phyloP scores from a whole-genome alignment of 1,140 invertebrate genomes.

The Magallana angulata region DNA sequence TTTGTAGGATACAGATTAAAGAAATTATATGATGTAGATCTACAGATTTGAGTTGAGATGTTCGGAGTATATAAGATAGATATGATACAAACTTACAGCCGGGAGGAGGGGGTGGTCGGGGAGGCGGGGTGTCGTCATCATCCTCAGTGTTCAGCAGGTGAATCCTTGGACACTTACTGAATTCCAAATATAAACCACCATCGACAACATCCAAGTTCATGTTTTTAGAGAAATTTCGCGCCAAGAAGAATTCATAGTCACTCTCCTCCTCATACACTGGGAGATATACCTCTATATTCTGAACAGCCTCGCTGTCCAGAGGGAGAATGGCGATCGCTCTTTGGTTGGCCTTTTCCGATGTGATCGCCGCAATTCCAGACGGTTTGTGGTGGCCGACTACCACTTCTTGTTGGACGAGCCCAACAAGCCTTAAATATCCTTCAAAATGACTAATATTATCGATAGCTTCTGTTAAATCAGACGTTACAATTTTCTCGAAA shows the following conservation, averaged over 20 bases:
- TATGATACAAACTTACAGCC: not conserved
- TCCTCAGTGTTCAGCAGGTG: not conserved
- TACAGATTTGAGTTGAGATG: no score
- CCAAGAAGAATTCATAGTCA: constrained; percentile 51
- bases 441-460: constrained; percentile 47
- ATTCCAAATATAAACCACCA: constrained; percentile 53
- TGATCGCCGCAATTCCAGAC: not conserved
- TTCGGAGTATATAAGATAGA: no score
- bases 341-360: not conserved
- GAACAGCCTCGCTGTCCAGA: constrained; percentile 36
- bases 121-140: not conserved
- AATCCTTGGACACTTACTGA: constrained; percentile 44
- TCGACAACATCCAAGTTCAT: constrained; percentile 48
- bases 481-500: constrained; percentile 43
- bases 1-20: no score
- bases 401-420: constrained; percentile 37
- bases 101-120: not conserved
- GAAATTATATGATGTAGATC: no score
- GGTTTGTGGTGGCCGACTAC: constrained; percentile 57
- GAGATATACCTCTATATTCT: constrained; percentile 48
- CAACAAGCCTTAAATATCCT: constrained; percentile 45
- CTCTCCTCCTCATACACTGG: constrained; percentile 45
- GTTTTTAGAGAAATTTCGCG: constrained; percentile 46
- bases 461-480: constrained; percentile 41
- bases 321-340: constrained; percentile 52